Evolutionary conservation across 92 coral and sea anemone species (phyloP).

Genomic region (Epizoanthus scotinus): DNA sequence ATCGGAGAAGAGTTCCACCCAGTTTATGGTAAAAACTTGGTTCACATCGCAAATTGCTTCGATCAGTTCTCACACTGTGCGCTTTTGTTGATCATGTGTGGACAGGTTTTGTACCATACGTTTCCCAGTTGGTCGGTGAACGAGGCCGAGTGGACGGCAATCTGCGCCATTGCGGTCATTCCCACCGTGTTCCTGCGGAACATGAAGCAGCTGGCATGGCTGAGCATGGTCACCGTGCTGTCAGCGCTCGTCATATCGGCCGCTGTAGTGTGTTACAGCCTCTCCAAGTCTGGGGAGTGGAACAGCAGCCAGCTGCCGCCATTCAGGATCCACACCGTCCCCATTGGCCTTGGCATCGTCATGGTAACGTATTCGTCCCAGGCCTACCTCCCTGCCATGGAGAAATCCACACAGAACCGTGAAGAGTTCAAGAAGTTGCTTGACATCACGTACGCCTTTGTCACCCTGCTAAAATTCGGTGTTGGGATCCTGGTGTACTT

Average conservation of each 20-base stretch:
- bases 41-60: constrained; percentile 59
- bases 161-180: constrained; percentile 49
- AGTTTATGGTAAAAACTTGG: constrained; percentile 55
- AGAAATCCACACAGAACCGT: constrained; percentile 49
- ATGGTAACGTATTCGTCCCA: constrained; percentile 66
- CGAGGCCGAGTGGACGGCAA: constrained; percentile 62
- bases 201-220: constrained; percentile 63
- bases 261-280: constrained; percentile 51
- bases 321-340: constrained; percentile 59
- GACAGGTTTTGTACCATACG: constrained; percentile 57
- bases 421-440: constrained; percentile 56
- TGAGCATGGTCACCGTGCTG: constrained; percentile 58
- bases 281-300: constrained; percentile 56
- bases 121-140: constrained; percentile 49
- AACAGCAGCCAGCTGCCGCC: constrained; percentile 48
- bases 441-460: constrained; percentile 59
- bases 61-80: constrained; percentile 69
- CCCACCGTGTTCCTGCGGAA: constrained; percentile 56
- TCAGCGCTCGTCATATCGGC: constrained; percentile 54
- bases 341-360: constrained; percentile 61
- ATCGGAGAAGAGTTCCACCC: constrained; percentile 64
- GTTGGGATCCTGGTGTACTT: constrained; percentile 56
- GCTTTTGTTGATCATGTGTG: constrained; percentile 54
- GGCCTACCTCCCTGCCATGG: constrained; percentile 62
- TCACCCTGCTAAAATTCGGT: constrained; percentile 59